Conservation (phyloP, 1,140 invertebrate genomes). For the Drosophila mauritiana region DNA sequence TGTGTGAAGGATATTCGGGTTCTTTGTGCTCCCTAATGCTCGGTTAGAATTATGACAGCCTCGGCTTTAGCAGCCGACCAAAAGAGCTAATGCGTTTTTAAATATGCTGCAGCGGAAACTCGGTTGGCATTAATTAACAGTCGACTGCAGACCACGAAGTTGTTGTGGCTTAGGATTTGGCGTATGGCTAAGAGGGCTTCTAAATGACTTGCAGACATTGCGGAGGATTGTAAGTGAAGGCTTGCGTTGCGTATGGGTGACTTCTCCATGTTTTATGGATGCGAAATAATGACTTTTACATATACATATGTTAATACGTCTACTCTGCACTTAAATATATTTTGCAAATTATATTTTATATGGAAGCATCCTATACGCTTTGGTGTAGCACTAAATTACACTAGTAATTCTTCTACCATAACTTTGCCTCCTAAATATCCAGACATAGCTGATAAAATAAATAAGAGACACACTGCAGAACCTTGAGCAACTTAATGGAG, state of each 20-base stretch:
- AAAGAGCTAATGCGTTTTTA: slow-evolving; percentile 77
- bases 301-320: no score
- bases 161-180: slow-evolving; percentile 33
- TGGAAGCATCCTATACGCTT: no score
- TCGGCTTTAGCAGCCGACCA: slow-evolving; percentile 25
- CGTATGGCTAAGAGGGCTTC: slow-evolving; percentile 14
- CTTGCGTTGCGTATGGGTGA: neutral
- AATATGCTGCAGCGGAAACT: slow-evolving; percentile 75
- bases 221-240: slow-evolving; percentile 9
- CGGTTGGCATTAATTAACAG: slow-evolving; percentile 76
- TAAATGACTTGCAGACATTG: slow-evolving; percentile 24
- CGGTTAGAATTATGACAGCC: slow-evolving; percentile 61
- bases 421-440: no score
- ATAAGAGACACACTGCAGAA: neutral
- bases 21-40: slow-evolving; percentile 17
- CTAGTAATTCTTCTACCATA: no score
- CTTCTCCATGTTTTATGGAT: slow-evolving; percentile 5
- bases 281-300: neutral
- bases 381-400: no score
- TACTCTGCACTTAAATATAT: no score
- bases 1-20: slow-evolving; percentile 4
- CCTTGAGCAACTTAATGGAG: neutral
- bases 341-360: no score
- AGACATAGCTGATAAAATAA: no score
- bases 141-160: slow-evolving; percentile 25